These are phyloP conservation scores for Chaetorhynchus papuensis DNA, from an alignment of 2,113 vertebrate genomes.

Conservation along the genomic window DNA sequence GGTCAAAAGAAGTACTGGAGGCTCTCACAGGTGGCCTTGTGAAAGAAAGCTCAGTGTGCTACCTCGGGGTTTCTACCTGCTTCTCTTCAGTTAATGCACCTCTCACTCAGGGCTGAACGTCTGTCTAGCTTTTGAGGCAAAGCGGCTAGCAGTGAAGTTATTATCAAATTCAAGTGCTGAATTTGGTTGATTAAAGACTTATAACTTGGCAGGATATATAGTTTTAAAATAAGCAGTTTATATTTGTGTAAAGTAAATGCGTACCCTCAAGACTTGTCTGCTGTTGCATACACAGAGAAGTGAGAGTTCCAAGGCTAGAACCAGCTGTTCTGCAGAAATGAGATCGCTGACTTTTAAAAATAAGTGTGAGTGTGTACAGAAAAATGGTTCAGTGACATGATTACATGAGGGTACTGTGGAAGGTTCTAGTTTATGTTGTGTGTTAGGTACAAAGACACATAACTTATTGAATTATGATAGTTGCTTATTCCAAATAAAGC, in stretches of 20 bases:
- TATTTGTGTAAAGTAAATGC: background rate
- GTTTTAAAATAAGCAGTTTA: background rate
- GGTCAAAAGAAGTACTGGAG: background rate
- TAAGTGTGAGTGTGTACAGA: background rate
- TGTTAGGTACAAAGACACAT: background rate
- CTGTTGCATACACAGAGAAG: background rate
- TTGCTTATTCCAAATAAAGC: background rate
- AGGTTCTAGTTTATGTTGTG: background rate
- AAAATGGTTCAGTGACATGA: background rate
- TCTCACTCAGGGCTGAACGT: background rate
- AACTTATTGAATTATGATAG: background rate
- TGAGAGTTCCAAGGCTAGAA: background rate
- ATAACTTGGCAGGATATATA: background rate
- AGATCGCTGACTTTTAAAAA: background rate
- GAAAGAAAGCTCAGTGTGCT: background rate
- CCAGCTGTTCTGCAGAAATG: background rate
- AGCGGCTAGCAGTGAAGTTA: background rate
- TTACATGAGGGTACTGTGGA: background rate
- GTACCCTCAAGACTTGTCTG: background rate
- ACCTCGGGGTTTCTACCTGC: background rate
- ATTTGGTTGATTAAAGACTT: background rate
- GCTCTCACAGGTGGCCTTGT: background rate
- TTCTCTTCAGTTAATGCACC: background rate
- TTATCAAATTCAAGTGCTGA: background rate
- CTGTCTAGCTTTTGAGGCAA: background rate